These are phyloP conservation scores for Drosophila virilis DNA, from an alignment of 1,140 invertebrate genomes.

Conservation along the genomic window DNA sequence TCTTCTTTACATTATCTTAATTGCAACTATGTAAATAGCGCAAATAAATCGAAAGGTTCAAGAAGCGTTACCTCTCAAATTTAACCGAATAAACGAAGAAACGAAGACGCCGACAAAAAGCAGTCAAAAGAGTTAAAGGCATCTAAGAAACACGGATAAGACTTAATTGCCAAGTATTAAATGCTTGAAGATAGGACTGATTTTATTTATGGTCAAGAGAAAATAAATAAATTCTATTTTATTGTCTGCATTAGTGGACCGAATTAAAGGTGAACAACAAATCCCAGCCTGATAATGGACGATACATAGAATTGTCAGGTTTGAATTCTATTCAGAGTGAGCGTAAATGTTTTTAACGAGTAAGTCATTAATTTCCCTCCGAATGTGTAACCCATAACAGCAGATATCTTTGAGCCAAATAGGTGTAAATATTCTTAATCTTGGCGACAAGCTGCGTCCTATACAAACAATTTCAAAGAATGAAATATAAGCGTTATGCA, in stretches of 20 bases:
- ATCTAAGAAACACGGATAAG: conserved; percentile 33
- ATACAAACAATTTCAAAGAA: too few species aligned
- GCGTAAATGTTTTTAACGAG: not conserved
- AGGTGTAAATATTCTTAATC: too few species aligned
- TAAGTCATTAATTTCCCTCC: too few species aligned
- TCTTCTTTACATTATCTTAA: conserved; percentile 27
- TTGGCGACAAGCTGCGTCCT: too few species aligned
- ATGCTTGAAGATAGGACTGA: conserved; percentile 4
- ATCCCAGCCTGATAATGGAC: not conserved
- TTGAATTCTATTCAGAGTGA: not conserved
- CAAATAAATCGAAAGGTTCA: conserved; percentile 56
- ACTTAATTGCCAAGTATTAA: conserved; percentile 20
- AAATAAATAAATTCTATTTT: conserved; percentile 1
- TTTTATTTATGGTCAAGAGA: conserved; percentile 5
- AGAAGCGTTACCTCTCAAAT: conserved; percentile 55
- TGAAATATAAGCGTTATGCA: too few species aligned
- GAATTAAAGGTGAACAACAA: not conserved
- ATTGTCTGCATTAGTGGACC: not conserved
- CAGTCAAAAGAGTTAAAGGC: conserved; percentile 8
- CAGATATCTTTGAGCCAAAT: too few species aligned
- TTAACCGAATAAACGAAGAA: conserved; percentile 37
- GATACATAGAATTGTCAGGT: not conserved
- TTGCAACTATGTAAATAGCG: not conserved
- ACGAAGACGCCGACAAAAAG: conserved; percentile 29
- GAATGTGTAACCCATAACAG: too few species aligned